Percentiles rank a stretch among this genome's conserved stretches.
phyloP scores from a whole-genome alignment of 2,888 invertebrate species.

The Caradrina clavipalpis region DNA sequence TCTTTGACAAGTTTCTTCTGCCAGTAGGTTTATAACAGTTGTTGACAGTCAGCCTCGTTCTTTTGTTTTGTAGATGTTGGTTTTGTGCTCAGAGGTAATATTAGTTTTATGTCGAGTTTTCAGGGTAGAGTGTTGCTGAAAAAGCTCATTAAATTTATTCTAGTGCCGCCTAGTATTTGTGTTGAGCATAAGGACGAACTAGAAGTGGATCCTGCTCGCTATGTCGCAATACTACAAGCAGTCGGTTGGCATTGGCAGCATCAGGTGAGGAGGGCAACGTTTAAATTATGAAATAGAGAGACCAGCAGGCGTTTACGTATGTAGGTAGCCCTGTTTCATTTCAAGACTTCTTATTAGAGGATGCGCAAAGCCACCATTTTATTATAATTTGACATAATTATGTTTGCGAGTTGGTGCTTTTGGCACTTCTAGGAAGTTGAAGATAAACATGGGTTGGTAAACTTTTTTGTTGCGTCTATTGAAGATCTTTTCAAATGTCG shows the following conservation, averaged over 20 bases:
- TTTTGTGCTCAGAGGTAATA: neutral
- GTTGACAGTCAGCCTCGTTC: neutral
- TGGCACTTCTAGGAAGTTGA: too few species aligned
- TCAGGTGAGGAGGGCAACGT: conserved; percentile 19
- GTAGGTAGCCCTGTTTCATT: too few species aligned
- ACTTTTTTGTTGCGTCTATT: too few species aligned
- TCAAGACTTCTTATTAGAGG: too few species aligned
- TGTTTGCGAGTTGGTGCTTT: too few species aligned
- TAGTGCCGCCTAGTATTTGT: neutral
- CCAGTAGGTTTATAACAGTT: too few species aligned
- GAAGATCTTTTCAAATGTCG: too few species aligned
- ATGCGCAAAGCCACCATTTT: too few species aligned
- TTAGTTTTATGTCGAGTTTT: neutral
- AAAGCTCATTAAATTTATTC: conserved; percentile 1
- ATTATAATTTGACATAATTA: too few species aligned
- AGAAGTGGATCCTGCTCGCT: conserved; percentile 2
- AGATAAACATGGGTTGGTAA: too few species aligned
- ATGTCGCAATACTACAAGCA: conserved; percentile 45
- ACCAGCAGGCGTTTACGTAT: too few species aligned
- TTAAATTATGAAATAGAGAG: neutral
- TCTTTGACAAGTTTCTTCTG: neutral
- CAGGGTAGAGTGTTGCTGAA: conserved; percentile 3
- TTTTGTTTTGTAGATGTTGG: conserved; percentile 15
- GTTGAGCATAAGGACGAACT: conserved; percentile 1
- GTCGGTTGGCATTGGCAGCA: conserved; percentile 28